A percentile compares a stretch with the other conserved stretches of the same genome.
Conservation (phyloP, 2,113 vertebrate species). For the Pluvianellus socialis region DNA sequence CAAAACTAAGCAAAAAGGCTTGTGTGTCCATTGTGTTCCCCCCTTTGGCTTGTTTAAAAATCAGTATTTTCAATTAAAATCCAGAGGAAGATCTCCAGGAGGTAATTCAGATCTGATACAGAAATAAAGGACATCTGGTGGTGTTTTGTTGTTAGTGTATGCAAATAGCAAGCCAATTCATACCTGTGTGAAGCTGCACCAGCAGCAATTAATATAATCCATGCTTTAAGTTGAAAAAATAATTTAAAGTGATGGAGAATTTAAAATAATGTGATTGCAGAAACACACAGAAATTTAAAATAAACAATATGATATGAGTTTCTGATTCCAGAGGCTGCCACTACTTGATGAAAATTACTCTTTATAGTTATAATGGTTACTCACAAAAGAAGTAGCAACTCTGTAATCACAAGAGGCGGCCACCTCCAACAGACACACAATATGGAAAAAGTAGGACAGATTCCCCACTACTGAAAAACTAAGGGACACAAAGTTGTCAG, state of each 20-base stretch:
- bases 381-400: background rate
- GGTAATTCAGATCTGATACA: background rate
- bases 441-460: background rate
- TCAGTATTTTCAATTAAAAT: background rate
- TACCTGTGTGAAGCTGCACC: background rate
- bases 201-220: background rate
- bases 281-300: background rate
- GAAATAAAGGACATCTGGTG: slow-evolving; percentile 7
- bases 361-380: background rate
- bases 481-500: background rate
- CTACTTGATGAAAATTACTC: background rate
- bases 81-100: background rate
- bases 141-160: background rate
- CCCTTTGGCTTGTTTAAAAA: background rate
- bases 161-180: background rate
- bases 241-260: background rate
- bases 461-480: background rate
- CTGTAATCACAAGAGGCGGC: background rate
- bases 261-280: background rate
- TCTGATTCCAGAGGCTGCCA: background rate
- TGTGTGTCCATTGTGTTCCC: background rate
- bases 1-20: background rate
- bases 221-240: background rate
- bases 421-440: background rate
- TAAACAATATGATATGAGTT: background rate